A percentile compares a stretch with the other conserved stretches of the same genome.
Conservation (phyloP, 2,797 vertebrate genomes). For the Hydrolagus colliei region DNA sequence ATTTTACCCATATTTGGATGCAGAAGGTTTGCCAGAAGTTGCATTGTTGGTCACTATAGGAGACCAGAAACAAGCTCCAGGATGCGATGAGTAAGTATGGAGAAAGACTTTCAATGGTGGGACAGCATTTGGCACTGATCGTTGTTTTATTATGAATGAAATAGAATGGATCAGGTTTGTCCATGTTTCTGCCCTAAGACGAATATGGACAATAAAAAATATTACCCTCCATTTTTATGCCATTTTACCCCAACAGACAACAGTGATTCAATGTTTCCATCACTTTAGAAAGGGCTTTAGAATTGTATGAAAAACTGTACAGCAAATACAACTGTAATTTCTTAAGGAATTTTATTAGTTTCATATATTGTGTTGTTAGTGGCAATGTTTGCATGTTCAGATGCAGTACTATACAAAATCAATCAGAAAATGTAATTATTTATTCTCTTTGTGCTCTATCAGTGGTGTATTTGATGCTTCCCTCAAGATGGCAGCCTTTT, state of each 20-base stretch:
- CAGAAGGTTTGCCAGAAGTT: not conserved
- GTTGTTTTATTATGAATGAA: not conserved
- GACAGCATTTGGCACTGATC: not conserved
- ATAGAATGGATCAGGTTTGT: not conserved
- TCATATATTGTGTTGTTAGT: not conserved
- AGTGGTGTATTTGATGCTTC: constrained; percentile 98
- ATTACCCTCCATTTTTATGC: not conserved
- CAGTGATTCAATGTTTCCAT: too few relatives aligned
- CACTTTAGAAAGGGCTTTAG: not conserved
- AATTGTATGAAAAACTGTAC: not conserved
- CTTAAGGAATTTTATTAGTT: not conserved
- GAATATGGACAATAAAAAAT: not conserved
- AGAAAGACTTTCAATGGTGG: not conserved
- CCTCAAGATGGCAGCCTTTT: constrained; percentile 97
- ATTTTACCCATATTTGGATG: too few relatives aligned
- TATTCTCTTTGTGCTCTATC: constrained; percentile 25
- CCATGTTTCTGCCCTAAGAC: not conserved
- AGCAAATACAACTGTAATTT: not conserved
- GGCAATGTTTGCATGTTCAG: not conserved
- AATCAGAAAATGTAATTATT: constrained; percentile 32
- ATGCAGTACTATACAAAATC: not conserved
- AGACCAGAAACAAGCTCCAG: not conserved
- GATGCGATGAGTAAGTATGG: not conserved
- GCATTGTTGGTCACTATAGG: not conserved
- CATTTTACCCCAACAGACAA: not conserved